phyloP scores from a whole-genome alignment of 1,140 invertebrate genomes.

The Tetramorium parvispinum region DNA sequence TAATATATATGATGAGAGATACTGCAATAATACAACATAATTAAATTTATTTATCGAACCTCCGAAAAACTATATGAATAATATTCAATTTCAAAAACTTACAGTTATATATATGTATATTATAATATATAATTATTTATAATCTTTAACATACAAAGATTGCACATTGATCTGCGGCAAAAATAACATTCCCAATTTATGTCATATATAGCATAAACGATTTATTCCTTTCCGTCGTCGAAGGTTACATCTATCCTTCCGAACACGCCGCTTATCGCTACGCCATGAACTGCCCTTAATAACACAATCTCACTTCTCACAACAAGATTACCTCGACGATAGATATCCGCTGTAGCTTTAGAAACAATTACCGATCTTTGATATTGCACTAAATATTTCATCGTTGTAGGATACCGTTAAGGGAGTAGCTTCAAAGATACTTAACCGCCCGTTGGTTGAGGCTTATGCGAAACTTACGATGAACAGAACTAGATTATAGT shows the following conservation, averaged over 20 bases:
- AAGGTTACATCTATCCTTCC: not conserved
- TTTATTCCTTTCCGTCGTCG: not conserved
- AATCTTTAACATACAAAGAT: not conserved
- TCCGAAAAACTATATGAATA: not conserved
- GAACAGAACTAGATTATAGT: slow-evolving; percentile 46
- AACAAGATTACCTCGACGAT: slow-evolving; percentile 21
- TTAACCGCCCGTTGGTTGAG: slow-evolving; percentile 5
- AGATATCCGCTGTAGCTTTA: not conserved
- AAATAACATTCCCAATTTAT: not conserved
- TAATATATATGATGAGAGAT: not conserved
- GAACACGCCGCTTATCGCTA: not conserved
- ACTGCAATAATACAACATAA: slow-evolving; percentile 11
- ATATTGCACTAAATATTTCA: slow-evolving; percentile 42
- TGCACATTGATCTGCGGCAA: too few species aligned
- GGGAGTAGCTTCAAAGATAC: not conserved
- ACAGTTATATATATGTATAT: not conserved
- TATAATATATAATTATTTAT: slow-evolving; percentile 7
- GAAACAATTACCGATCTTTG: slow-evolving; percentile 44
- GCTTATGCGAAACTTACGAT: slow-evolving; percentile 21
- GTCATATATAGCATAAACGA: not conserved
- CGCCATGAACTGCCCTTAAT: not conserved
- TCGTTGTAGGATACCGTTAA: not conserved
- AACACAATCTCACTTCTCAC: not conserved
- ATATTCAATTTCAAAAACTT: not conserved
- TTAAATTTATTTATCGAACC: slow-evolving; percentile 13